Evolutionary conservation across 2,888 invertebrate genomes (phyloP).

Genomic region (Dyspetes luteomarginatus): DNA sequence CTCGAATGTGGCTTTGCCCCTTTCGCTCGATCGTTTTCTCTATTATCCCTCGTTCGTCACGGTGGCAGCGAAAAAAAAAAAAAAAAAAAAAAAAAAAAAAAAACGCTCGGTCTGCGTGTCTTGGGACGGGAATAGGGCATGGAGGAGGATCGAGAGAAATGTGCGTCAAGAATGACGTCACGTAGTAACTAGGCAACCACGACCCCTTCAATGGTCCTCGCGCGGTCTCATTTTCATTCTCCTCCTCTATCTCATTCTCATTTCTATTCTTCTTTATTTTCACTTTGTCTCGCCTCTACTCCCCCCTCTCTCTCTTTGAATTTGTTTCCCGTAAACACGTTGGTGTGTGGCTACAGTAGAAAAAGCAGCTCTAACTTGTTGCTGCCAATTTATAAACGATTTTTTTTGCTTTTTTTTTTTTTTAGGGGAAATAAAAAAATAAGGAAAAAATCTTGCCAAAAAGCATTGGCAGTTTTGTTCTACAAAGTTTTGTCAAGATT

Average conservation of each 20-base stretch:
- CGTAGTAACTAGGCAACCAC: slow-evolving; percentile 74
- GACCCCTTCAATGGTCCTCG: slow-evolving; percentile 66
- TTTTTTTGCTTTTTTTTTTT: no score
- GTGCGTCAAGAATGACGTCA: slow-evolving; percentile 76
- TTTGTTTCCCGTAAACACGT: neutral
- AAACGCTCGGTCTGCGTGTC: neutral
- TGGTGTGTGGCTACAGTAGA: neutral
- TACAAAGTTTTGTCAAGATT: no score
- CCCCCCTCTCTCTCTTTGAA: neutral
- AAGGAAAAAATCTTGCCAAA: no score
- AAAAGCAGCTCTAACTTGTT: neutral
- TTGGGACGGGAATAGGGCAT: neutral
- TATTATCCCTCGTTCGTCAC: slow-evolving; percentile 3
- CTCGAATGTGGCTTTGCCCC: neutral
- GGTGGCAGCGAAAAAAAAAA: neutral
- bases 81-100: neutral
- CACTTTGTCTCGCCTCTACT: slow-evolving; percentile 28
- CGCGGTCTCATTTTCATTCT: slow-evolving; percentile 5
- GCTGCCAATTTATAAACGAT: no score
- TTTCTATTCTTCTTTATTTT: slow-evolving; percentile 28
- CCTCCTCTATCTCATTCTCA: slow-evolving; percentile 11
- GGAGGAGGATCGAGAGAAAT: slow-evolving; percentile 10
- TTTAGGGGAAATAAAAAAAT: no score
- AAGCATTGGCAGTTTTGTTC: no score
- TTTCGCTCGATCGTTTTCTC: neutral